Evolutionary conservation across 2,888 invertebrate species (phyloP), one percentile per base, ranked within the genome.

Genomic region (Drosophila prolongata): DNA sequence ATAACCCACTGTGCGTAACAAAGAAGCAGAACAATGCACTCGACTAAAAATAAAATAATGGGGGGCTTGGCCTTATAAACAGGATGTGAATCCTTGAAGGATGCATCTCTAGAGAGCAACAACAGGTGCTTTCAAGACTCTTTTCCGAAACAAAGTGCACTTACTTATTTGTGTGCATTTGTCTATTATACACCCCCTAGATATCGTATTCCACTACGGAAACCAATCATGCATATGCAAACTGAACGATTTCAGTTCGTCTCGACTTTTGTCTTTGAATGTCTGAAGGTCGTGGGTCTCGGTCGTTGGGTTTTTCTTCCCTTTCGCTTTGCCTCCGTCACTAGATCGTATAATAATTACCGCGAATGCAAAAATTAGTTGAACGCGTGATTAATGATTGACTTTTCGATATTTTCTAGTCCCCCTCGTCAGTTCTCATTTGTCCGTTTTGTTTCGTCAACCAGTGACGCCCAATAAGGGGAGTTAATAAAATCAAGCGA

Each of bases 251-350:
- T 59, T 59, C 19, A 11, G 19, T 38, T 14, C 38, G 55, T 66
- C 44, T 50, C 57, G 56, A n/a, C 73, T 70, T 67, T 27, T 44
- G 46, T 68, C 61, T 54, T 50, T 65, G 56, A 61, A 49, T 60
- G 56, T 60, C 14, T 72, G 77, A 79, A 77, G 74, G 74, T 77
- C 87, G 83, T 86, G 89, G 90, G 87, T 87, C 86, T 89, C 79
- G 89, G 86, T 76, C 86, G 80, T 59, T 74, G 77, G 74, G 68
- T 79, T 80, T 77, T 83, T 84, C 77, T 71, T 83, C 61, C 49
- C 43, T 56, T 6, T 16, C 49, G 13, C 24, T 16, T 49, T 19
- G 24, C n/a, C 42, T 64, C 68, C 77, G 74, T 47, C 42, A 57
- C 60, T 66, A 70, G 67, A 55, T 69, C 27, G 42, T 47, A 57